Base-by-base conservation (phyloP, 2,888 invertebrate species). In the Serrognathus titanus region DNA sequence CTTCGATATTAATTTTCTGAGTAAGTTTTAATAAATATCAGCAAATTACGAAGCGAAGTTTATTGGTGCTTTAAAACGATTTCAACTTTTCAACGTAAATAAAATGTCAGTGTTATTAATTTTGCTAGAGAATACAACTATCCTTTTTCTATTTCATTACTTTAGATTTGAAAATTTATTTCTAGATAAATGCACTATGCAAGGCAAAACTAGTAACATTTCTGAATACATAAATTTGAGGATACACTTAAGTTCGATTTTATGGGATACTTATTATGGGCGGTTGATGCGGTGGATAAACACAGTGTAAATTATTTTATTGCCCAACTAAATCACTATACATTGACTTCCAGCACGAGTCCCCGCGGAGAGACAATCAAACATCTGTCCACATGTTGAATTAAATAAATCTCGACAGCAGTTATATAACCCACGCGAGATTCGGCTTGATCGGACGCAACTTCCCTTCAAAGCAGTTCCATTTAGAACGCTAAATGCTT, bases 301-400 rank as follows among this genome's bases (percentile, higher is more conserved):
- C 24, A 31, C 7, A 31, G 24, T 31, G 24, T 31, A 31, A 43
- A 43, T 43, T 43, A 20, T 43, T 43, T 43, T 43, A 43, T 43
- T 43, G 43, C 9, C 12, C 20, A 16, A 5, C 13, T 10, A 16
- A 13, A 43, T 20, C 16, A 43, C 13, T 16, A 16, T 43, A 31
- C 20, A 49, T 54, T 49, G 54, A 24, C 41, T 49, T 48, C 41
- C 36, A 37, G 35, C 43, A 54, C 35, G 54, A 49, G 36, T 54
- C 54, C 54, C 54, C 11, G 43, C 9, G 54, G 54, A 54, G 31
- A 36, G 43, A 41, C 48, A 48, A 41, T 54, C 49, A 48, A 53
- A 54, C 54, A 54, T 54, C 54, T 54, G 54, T 49, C 40, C 49
- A 53, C 47, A 43, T 43, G 43, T 43, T 43, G 43, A 16, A 43